Evolutionary conservation across 2,888 invertebrate genomes (phyloP), one percentile per base, ranked within the genome.

Genomic region (Ochropacha duplaris): DNA sequence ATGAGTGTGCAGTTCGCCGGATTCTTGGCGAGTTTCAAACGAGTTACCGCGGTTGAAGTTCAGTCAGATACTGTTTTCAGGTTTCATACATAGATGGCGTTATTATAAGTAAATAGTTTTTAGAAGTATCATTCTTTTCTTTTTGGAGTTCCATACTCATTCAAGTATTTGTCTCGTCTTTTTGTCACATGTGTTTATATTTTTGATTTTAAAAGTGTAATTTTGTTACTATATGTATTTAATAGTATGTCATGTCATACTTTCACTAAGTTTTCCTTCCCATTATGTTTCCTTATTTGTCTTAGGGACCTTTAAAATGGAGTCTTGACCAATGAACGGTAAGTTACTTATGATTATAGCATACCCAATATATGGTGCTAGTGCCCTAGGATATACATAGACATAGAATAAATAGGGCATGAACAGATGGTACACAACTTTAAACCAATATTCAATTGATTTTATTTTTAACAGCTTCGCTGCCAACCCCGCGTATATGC

Each of bases 1-100:
- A 62, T 59, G 61, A 57, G 61, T 57, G 63, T 56, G 34, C 52
- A 65, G 62, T 67, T 65, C 55, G 44, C 31, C 39, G 65, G 66
- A 62, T 68, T 72, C 61, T 63, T 57, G 67, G 12, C 12, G 54
- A 59, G 52, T 52, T 52, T 52, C 52, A 19, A 34, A 52, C 52
- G 52, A 52, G 19, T 52, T 52, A 22, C 12, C 52, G 31, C 31
- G 31, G 52, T 52, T 31, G 12, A 19, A 22, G 52, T 52, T 12
- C 12, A 16, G 24, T 24, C 5, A 24, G 22, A 31, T 52, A 31
- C 22, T 31, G 52, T 31, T 31, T 22, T 31, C 52, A 12, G 5
- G 31, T 52, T 52, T 31, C 34, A 19, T 31, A 14, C 4, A 4
- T 19, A 51, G 28, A 51, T 31, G 52, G 52, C 22, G 24, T 11